Evolutionary conservation across 2,113 vertebrate genomes (phyloP).

Genomic region (Caranx ignobilis): DNA sequence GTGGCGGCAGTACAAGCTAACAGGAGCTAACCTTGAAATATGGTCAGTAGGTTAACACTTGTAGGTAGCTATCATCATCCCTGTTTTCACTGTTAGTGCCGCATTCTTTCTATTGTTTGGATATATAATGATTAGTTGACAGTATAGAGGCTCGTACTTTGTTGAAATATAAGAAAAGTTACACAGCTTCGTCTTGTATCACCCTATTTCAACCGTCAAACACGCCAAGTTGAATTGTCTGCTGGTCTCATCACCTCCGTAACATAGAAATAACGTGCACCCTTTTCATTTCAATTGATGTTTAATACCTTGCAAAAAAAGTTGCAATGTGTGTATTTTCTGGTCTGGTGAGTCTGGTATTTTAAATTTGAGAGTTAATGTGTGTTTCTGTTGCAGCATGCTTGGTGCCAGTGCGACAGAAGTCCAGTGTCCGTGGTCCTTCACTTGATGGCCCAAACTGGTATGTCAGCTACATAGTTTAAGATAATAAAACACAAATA

Average conservation of each 20-base stretch:
- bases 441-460: slow-evolving; percentile 43
- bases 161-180: not conserved
- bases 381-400: slow-evolving; percentile 46
- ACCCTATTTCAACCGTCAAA: not conserved
- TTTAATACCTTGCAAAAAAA: not conserved
- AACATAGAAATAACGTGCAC: not conserved
- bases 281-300: not conserved
- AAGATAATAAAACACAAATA: too few relatives aligned
- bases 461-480: slow-evolving; percentile 42
- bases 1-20: slow-evolving; percentile 17
- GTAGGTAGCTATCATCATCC: too few relatives aligned
- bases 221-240: not conserved
- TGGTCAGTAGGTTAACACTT: not conserved
- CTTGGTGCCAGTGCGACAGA: slow-evolving; percentile 59
- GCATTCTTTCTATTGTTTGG: too few relatives aligned
- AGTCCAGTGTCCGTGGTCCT: slow-evolving; percentile 49
- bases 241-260: not conserved
- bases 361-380: not conserved
- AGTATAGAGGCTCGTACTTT: not conserved
- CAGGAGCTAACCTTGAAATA: slow-evolving; percentile 61
- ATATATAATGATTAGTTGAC: not conserved
- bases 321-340: not conserved
- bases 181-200: not conserved
- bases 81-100: not conserved
- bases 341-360: too few relatives aligned